These are phyloP conservation scores for Fopius arisanus DNA, from an alignment of 1,140 invertebrate species.

Conservation along the genomic window DNA sequence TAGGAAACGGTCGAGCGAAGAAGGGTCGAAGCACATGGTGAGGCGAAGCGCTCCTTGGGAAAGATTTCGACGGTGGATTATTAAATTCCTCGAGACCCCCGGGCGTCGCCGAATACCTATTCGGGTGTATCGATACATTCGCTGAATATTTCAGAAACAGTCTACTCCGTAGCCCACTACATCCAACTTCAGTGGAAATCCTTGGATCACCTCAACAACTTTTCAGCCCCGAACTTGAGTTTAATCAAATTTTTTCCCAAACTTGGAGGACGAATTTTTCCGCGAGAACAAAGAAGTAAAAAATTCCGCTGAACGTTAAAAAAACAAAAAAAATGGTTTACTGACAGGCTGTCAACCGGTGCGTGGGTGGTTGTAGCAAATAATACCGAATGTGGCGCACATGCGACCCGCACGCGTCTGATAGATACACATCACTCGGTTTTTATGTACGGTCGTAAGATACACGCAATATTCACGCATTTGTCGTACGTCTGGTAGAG, in stretches of 20 bases:
- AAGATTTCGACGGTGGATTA: constrained; percentile 62
- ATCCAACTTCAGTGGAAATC: background rate
- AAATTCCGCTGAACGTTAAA: too few species aligned
- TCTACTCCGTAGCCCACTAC: constrained; percentile 6
- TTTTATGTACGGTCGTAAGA: constrained; percentile 15
- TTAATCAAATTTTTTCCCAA: constrained; percentile 28
- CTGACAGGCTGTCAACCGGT: background rate
- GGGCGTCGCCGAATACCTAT: constrained; percentile 58
- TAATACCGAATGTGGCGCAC: background rate
- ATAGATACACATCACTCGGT: background rate
- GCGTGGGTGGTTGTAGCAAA: constrained; percentile 13
- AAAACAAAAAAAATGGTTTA: background rate
- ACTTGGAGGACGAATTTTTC: background rate
- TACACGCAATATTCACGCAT: background rate
- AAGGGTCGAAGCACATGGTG: constrained; percentile 32
- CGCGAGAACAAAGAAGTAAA: too few species aligned
- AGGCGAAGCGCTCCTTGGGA: constrained; percentile 35
- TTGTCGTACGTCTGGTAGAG: background rate
- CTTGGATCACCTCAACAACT: background rate
- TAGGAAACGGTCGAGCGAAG: constrained; percentile 34
- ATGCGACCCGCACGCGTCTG: background rate
- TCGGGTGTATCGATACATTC: constrained; percentile 62
- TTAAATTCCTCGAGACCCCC: constrained; percentile 63
- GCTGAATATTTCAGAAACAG: constrained; percentile 60
- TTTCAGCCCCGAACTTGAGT: background rate